A percentile compares a stretch with the other conserved stretches of the same genome.
These are phyloP conservation scores for Bombycilla garrulus DNA, from an alignment of 2,113 vertebrate genomes.

Conservation along the genomic window DNA sequence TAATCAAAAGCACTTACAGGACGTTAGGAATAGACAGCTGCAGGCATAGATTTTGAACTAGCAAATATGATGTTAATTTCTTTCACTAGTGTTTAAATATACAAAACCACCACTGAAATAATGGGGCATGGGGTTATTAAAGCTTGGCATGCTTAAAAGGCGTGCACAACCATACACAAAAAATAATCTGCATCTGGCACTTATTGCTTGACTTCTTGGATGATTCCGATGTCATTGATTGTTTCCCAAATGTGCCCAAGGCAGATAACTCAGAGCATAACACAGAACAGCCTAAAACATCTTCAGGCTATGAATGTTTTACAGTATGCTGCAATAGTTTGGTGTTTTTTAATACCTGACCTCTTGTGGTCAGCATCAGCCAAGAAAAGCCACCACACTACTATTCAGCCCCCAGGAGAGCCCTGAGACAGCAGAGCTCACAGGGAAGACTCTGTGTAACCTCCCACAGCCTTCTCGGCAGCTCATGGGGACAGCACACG, in stretches of 20 bases:
- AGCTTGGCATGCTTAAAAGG: background rate
- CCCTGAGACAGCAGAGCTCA: background rate
- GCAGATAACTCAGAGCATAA: background rate
- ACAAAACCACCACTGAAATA: background rate
- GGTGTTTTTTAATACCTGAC: background rate
- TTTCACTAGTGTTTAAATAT: background rate
- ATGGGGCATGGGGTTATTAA: background rate
- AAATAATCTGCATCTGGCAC: background rate
- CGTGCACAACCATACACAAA: background rate
- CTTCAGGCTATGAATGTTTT: background rate
- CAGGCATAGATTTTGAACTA: background rate
- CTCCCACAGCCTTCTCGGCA: background rate
- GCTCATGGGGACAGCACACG: fast-evolving
- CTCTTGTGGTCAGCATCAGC: background rate
- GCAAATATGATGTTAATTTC: background rate
- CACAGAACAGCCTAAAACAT: background rate
- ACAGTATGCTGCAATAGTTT: no score
- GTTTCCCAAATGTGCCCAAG: background rate
- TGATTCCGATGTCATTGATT: background rate
- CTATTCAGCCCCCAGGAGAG: background rate
- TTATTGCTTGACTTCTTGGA: background rate
- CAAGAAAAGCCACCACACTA: background rate
- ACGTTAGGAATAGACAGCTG: slow-evolving; percentile 17
- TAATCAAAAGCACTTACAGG: background rate
- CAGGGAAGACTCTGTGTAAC: background rate